Evolutionary conservation across 2,888 invertebrate genomes (phyloP), one percentile per base, ranked within the genome.

Genomic region (Neoascia interrupta): DNA sequence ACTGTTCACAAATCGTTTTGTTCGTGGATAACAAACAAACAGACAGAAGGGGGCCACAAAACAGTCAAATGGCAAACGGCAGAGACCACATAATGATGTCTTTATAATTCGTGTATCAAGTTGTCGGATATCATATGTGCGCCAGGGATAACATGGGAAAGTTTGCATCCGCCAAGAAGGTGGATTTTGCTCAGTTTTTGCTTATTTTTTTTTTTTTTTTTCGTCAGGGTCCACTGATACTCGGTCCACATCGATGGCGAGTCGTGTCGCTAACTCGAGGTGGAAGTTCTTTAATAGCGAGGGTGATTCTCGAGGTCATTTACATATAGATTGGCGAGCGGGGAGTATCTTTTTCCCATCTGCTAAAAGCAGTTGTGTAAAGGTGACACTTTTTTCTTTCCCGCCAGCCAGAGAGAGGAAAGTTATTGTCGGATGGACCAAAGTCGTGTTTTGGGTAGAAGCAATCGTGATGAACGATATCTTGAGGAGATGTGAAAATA

Each of bases 31-130:
- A 54, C 36, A 63, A 69, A 75, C 51, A 69, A 43, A 56, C 26
- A 63, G 10, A 60, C 21, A 45, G 28, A 64, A 16, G 15, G 41
- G 3, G 49, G 10, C 10, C 4, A 13, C n/a, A 13, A 10, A 19
- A 5, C 3, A 64, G 53, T 49, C 64, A 53, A 63, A 31, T n/a
- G 45, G 51, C 51, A 60, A 51, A 54, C 54, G 45, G 53, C 18
- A 37, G 13, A 56, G 47, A 47, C 66, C 66, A 72, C 56, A 72
- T 79, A 79, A 79, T 79, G 79, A 79, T 68, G 79, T 79, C 79
- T 79, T 73, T 73, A 79, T 79, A 79, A 79, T 79, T 79, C 79
- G 73, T 79, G 79, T 79, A 73, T 73, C 73, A 54, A 73, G 73
- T 79, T 73, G 73, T 79, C 37, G 79, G 79, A 54, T 66, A 73